Base-by-base conservation (phyloP, 2,113 vertebrate species). In the Gila orcuttii region DNA sequence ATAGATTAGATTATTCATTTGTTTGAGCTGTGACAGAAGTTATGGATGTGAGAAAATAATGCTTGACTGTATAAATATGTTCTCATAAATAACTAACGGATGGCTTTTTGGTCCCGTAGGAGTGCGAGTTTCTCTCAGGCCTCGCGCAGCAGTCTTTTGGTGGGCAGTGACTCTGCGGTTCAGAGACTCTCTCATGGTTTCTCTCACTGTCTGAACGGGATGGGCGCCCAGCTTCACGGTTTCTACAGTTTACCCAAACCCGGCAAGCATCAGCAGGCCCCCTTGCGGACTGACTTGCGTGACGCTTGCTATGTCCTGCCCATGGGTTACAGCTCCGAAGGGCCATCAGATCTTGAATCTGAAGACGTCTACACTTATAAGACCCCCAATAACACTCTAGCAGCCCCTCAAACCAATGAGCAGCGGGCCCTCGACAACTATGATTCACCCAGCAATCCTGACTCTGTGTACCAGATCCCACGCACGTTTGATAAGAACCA, bases 61-160 rank as follows among this genome's bases (percentile, higher is more conserved):
- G 33, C 5, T 39, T 23, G 33, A 39, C 17, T 71, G 33, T 2
- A 12, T 36, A 36, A 50, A 50, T 4, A 7, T 23, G 19, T 57
- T 57, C 19, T 71, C 68, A 23, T 71, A 68, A 68, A 69, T 69
- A 42, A 73, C 69, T 23, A 73, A 73, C 33, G 21, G 3, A 55
- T 23, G 75, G 17, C 6, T 5, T 60, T 31, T 73, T 79, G 57
- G 2, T 75, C 36, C 19, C 76, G 19, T 36, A 99, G 98, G 93
- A 99, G 98, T 19, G 97, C 98, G 93, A 99, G 98, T 93, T 99
- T 99, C 93, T 99, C 98, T 45, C 98, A 99, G 93, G 95, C 96
- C 79, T 94, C 96, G 0, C 95, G 97, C 69, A 96, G 96, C 25
- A 96, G 95, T 6, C 94, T 97, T 86, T 95, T 98, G 87, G 91